Evolutionary conservation across 2,888 invertebrate genomes (phyloP).

Genomic region (Crossocerus cetratus): DNA sequence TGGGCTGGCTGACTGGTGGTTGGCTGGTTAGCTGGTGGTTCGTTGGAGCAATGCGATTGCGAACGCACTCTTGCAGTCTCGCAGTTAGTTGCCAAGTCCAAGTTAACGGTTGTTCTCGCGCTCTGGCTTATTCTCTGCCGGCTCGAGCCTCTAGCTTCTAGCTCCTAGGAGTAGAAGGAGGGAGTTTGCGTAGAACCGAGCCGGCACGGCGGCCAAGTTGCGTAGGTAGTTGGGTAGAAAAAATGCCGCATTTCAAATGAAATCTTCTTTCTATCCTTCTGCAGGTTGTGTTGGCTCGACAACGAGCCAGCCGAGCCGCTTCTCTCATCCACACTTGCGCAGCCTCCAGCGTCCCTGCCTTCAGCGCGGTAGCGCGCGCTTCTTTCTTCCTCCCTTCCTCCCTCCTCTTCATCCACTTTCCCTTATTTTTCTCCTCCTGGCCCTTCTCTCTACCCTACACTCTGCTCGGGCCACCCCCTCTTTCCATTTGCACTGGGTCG

Average conservation of each 20-base stretch:
- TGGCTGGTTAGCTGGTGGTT: too few relatives aligned
- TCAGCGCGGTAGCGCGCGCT: too few relatives aligned
- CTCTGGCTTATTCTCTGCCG: neutral
- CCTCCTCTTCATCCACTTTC: slow-evolving; percentile 13
- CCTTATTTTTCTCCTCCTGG: slow-evolving; percentile 8
- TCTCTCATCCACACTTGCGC: neutral
- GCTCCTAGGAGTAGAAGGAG: too few relatives aligned
- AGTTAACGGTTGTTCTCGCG: slow-evolving; percentile 67
- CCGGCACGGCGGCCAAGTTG: too few relatives aligned
- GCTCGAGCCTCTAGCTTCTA: too few relatives aligned
- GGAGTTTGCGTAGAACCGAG: too few relatives aligned
- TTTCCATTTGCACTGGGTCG: slow-evolving; percentile 10
- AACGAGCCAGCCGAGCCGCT: neutral
- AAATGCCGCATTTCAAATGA: slow-evolving; percentile 36
- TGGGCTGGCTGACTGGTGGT: too few relatives aligned
- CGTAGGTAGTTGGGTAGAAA: slow-evolving; percentile 31
- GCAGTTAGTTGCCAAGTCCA: slow-evolving; percentile 72
- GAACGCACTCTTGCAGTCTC: neutral
- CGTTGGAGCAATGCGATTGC: too few relatives aligned
- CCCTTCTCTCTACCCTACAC: neutral
- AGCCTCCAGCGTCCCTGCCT: neutral
- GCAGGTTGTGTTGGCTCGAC: neutral
- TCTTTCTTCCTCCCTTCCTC: slow-evolving; percentile 17
- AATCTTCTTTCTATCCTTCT: slow-evolving; percentile 8
- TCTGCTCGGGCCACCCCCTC: slow-evolving; percentile 14